Evolutionary conservation across 2,888 invertebrate genomes (phyloP), one percentile per base, ranked within the genome.

Genomic region (Erynnis tages): DNA sequence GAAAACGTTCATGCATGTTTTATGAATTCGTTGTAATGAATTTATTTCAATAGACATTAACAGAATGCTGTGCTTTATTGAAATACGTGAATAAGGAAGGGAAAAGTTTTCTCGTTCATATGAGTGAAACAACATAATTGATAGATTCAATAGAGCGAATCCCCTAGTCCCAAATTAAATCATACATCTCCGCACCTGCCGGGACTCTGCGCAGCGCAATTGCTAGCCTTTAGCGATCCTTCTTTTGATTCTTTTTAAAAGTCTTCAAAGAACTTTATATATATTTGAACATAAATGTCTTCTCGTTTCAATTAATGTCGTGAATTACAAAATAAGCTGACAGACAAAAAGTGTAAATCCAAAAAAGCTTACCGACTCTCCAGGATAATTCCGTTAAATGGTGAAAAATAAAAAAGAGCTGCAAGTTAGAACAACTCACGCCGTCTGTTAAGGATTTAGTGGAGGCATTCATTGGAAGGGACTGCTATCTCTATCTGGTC

Each of bases 111-210:
- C 68, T 73, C 66, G 60, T 57, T 57, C 11, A 49, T 32, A 16
- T 23, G 71, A 78, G 78, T 78, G 78, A 80, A 83, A 82, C 79
- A 82, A 77, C 69, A 73, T 79, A 73, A 73, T 85, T 84, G 83
- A 80, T 87, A 82, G 80, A 84, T 84, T 82, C 84, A 81, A 86
- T 85, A 82, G 78, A 81, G 79, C 77, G 80, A 80, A 76, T 86
- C 87, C 88, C 88, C 76, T 78, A 85, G 82, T 86, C 88, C 88
- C 88, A 88, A 89, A 88, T 89, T 89, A 88, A 87, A 89, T 89
- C 85, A 88, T 82, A 83, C 83, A 82, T 82, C 83, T 80, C 79
- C 77, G 83, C 87, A 88, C 86, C 87, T 87, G 88, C 75, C 69
- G 67, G 75, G 63, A 73, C 70, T 75, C 68, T 76, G 71, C 66